Conservation (phyloP, 2,797 vertebrate species). For the Hirundo rustica region DNA sequence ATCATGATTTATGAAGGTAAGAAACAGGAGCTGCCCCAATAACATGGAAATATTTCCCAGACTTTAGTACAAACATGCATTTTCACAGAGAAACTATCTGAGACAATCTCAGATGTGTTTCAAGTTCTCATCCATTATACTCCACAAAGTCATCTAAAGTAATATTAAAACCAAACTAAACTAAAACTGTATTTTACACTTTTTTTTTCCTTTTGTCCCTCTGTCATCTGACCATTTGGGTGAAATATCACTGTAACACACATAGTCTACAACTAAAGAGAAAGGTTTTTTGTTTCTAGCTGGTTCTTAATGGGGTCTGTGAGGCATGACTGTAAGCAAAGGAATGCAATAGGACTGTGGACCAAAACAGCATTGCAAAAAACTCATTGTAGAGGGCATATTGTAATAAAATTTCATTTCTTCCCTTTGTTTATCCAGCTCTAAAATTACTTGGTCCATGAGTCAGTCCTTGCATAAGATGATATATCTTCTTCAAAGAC, state of each 20-base stretch:
- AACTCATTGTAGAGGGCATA: accelerated
- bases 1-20: accelerated
- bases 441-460: not conserved
- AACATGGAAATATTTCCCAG: not conserved
- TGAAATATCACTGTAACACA: not conserved
- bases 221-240: not conserved
- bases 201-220: not conserved
- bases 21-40: not conserved
- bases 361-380: not conserved
- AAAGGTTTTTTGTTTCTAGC: not conserved
- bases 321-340: not conserved
- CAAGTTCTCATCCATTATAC: not conserved
- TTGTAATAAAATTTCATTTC: not conserved
- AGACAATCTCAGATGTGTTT: not conserved
- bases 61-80: not conserved
- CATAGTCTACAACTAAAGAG: not conserved
- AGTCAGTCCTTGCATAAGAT: not conserved
- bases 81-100: not conserved
- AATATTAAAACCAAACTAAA: not conserved
- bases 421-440: not conserved
- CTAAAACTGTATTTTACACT: accelerated
- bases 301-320: not conserved
- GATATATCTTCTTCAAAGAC: not conserved
- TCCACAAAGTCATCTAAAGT: not conserved
- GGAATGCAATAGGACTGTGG: not conserved